Evolutionary conservation across 2,888 invertebrate species (phyloP).

Genomic region (Apodemia mormo): DNA sequence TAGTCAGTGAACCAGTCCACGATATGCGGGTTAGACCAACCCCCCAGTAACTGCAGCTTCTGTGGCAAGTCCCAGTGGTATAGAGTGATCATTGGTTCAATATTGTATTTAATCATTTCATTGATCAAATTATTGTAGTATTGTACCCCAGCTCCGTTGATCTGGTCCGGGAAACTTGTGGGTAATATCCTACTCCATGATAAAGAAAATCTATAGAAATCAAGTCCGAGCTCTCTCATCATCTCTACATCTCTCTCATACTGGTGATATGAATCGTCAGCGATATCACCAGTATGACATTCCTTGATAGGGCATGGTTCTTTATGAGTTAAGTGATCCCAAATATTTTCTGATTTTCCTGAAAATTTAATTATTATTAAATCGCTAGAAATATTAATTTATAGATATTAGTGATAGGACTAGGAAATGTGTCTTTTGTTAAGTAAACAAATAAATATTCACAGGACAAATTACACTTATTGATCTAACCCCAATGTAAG

Average conservation of each 20-base stretch:
- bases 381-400: too few species aligned
- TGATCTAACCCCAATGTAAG: too few species aligned
- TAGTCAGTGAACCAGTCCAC: constrained; percentile 71
- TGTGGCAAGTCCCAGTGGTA: constrained; percentile 67
- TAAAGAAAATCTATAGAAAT: constrained; percentile 78
- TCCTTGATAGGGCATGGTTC: constrained; percentile 71
- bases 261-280: constrained; percentile 81
- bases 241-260: constrained; percentile 78
- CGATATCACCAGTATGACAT: constrained; percentile 42
- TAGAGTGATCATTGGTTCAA: constrained; percentile 71
- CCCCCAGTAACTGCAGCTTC: constrained; percentile 76
- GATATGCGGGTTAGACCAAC: constrained; percentile 68
- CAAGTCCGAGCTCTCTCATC: constrained; percentile 42
- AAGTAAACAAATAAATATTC: too few species aligned
- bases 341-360: constrained; percentile 69
- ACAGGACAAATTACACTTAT: too few species aligned
- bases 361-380: too few species aligned
- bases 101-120: constrained; percentile 49
- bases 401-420: too few species aligned
- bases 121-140: constrained; percentile 72
- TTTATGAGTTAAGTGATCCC: constrained; percentile 82
- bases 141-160: constrained; percentile 72
- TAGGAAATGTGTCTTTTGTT: too few species aligned
- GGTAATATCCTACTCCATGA: constrained; percentile 85
- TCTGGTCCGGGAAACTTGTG: constrained; percentile 71